Conservation (phyloP, 2,113 vertebrate genomes). For the Microtus oregoni region DNA sequence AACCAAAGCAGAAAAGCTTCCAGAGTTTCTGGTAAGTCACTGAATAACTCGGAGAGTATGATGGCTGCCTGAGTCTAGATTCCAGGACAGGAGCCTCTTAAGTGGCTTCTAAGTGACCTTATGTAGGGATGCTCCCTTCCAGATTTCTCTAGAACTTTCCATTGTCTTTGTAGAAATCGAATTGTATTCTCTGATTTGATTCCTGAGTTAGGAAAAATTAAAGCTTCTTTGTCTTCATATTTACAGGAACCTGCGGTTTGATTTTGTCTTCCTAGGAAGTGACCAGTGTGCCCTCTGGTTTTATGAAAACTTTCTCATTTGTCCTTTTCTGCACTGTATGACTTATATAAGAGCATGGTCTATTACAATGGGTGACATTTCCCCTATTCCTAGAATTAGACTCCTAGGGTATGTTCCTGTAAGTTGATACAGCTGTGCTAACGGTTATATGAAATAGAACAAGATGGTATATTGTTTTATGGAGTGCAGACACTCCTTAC, state of each 20-base stretch:
- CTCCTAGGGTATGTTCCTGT: not conserved
- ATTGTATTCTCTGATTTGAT: not conserved
- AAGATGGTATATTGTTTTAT: not conserved
- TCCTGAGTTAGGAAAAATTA: not conserved
- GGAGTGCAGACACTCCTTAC: not conserved
- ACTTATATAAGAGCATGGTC: not conserved
- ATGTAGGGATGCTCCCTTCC: too few species aligned
- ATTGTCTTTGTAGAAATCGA: not conserved
- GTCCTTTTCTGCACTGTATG: not conserved
- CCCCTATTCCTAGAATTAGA: not conserved
- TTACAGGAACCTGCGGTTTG: accelerated
- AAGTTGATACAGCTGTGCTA: not conserved
- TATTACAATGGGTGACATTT: not conserved
- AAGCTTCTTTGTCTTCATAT: not conserved
- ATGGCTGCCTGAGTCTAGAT: not conserved
- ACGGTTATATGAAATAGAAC: not conserved
- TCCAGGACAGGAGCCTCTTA: not conserved
- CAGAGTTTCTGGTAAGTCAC: not conserved
- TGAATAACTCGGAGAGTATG: too few species aligned
- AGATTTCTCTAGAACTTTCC: not conserved
- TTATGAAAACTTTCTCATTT: not conserved
- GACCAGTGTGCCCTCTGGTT: not conserved
- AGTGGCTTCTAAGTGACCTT: too few species aligned
- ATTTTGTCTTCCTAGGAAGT: not conserved
- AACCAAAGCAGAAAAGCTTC: too few species aligned